Percentiles rank a stretch among this genome's conserved stretches.
phyloP scores from a whole-genome alignment of 1,140 invertebrate genomes.

The Periplaneta americana region DNA sequence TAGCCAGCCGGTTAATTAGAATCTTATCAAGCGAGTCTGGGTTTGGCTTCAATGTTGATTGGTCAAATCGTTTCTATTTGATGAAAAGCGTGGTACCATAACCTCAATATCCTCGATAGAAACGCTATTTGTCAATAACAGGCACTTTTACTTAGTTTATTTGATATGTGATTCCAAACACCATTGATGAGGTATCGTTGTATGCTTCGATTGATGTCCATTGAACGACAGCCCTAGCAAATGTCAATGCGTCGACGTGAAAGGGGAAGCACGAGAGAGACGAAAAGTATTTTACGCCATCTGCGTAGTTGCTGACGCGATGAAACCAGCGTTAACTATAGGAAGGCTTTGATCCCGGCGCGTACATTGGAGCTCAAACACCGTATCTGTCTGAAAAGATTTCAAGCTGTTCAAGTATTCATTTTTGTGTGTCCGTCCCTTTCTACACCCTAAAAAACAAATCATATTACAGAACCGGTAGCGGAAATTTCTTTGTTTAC shows the following conservation, averaged over 20 bases:
- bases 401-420: too few species aligned
- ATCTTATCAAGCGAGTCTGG: background rate
- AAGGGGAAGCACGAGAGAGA: background rate
- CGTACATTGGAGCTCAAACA: background rate
- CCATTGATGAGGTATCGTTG: background rate
- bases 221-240: background rate
- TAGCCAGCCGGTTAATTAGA: background rate
- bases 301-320: background rate
- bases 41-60: background rate
- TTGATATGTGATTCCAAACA: background rate
- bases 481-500: too few species aligned
- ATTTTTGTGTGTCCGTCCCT: too few species aligned
- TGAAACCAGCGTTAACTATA: background rate
- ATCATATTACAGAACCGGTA: too few species aligned
- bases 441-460: too few species aligned
- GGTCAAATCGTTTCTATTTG: background rate
- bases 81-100: background rate
- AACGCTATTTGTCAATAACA: background rate
- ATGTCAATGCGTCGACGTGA: too few species aligned
- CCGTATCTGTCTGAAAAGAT: too few species aligned
- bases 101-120: background rate
- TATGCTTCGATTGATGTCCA: background rate
- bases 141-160: background rate
- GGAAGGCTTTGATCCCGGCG: background rate
- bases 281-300: background rate